Base-by-base conservation (phyloP, 2,113 vertebrate species). In the Antigone vipio region DNA sequence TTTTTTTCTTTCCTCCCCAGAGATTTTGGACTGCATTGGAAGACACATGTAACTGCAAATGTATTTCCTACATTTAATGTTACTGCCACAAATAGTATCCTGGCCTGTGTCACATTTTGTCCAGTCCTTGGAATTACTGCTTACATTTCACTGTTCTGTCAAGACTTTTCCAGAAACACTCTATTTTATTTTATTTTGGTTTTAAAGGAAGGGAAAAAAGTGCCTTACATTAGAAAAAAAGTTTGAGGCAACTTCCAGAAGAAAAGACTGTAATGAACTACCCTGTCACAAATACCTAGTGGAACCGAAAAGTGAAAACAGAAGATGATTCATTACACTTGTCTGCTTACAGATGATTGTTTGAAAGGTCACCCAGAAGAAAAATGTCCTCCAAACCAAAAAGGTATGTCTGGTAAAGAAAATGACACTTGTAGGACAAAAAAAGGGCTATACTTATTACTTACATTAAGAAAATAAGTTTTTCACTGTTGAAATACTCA, bases 241-340 rank as follows among this genome's bases (percentile, higher is more conserved):
- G 34, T 89, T 60, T 58, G 29, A 85, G 45, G 49, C 8, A 75
- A 71, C 34, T 95, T 95, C 45, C 30, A 89, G 34, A 72, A 87
- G 77, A 88, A 92, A 91, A 94, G 14, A 21, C 0, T 27, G 34
- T 85, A 93, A 96, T 82, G 88, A 93, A 92, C 84, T 88, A 81
- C 26, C 6, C 24, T 93, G 90, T 88, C 90, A 95, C 73, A 86
- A 58, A 89, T 72, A 89, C 62, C 45, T 93, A 80, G 35, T 69
- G 32, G 59, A 87, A 92, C 19, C 55, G 45, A 94, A 85, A 95
- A 78, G 34, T 94, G 49, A 90, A 90, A 86, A n/a, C 38, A 75
- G 92, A 85, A 71, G 80, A 89, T 77, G 88, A 96, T 95, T 92
- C 90, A 96, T 94, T 95, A 89, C 79, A 68, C 26, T 93, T 92